Evolutionary conservation across 2,113 vertebrate species (phyloP), one percentile per base, ranked within the genome.

Genomic region (Halcyon senegalensis): DNA sequence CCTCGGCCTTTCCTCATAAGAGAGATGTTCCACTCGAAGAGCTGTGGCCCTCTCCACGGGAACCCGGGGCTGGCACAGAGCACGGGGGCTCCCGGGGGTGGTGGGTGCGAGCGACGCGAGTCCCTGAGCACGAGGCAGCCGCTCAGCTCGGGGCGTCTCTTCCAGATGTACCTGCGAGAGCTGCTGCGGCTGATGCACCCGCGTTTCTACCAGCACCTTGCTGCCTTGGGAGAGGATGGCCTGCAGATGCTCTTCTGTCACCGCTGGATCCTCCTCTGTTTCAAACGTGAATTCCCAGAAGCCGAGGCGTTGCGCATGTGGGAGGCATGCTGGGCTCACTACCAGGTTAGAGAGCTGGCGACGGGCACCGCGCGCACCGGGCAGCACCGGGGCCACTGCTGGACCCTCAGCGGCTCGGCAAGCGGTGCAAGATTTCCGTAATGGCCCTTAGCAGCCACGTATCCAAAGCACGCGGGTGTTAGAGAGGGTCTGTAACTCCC

Each of bases 291-390:
- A 95, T 99, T 99, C 91, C 99, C 99, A 0, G 99, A 99, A 68
- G 98, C 98, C 0, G 99, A 99, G 96, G 99, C 99, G 0, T 93
- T 99, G 97, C 98, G 98, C 59, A 99, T 99, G 98, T 99, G 99
- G 99, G 99, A 99, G 68, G 99, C 99, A 5, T 99, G 99, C 98
- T 99, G 99, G 99, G 99, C 99, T 30, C 99, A 99, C 97, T 99
- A 99, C 81, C 99, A 99, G 99, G 99, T 99, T 76, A 91, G 97
- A 9, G 13, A 23, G 41, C 76, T 35, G 82, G 59, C 8, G 24
- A 5, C 6, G 77, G 81, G 55, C 39, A 3, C 13, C 2, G 64
- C 2, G 10, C 10, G 5, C 16, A 0, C 6, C 1, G 31, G 78
- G 51, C 41, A 3, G 51, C 35, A 18, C 18, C 1, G 14, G 1